Base-by-base conservation (phyloP, 1,140 invertebrate species). In the Eubasilissa regina region DNA sequence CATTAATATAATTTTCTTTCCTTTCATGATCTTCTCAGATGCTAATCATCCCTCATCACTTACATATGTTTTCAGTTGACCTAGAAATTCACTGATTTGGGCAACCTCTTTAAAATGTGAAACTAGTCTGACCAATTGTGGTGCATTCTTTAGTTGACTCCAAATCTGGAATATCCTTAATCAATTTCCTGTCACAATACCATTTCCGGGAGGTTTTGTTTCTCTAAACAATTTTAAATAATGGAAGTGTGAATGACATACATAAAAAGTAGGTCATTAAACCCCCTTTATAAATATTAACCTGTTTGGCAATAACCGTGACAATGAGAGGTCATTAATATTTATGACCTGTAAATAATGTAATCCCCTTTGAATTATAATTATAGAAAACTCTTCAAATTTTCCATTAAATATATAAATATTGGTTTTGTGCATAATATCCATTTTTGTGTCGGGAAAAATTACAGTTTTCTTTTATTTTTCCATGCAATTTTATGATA, bases 251-350 rank as follows among this genome's bases (percentile, higher is more conserved):
- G 35, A 64, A 64, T 68, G 64, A 68, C 64, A 68, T 68, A 68
- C 64, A 45, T 68, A 10, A 21, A 15, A 68, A 68, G 64, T 68
- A 15, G 13, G 64, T 48, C 64, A 68, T 68, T 68, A 68, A 68
- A 68, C 64, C 64, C 64, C 64, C 44, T 47, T 35, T 35, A 68
- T 17, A 45, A 17, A 47, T 19, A 68, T 68, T 17, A 68, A 68
- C 64, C 64, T 68, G 64, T 68, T 68, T 68, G 64, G 15, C 64
- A 68, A 68, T 68, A 68, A 45, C 64, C 64, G 44, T 68, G 64
- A 68, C 64, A 68, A 19, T 47, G 64, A 68, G 21, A 15, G 43
- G 44, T 47, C 64, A 68, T 68, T 47, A 45, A 25, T n/a, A 64
- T 35, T 43, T 35, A 35, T 35, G 25, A 35, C 25, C 25, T 35